Evolutionary conservation across 1,140 invertebrate species (phyloP).

Genomic region (Aphis gossypii): DNA sequence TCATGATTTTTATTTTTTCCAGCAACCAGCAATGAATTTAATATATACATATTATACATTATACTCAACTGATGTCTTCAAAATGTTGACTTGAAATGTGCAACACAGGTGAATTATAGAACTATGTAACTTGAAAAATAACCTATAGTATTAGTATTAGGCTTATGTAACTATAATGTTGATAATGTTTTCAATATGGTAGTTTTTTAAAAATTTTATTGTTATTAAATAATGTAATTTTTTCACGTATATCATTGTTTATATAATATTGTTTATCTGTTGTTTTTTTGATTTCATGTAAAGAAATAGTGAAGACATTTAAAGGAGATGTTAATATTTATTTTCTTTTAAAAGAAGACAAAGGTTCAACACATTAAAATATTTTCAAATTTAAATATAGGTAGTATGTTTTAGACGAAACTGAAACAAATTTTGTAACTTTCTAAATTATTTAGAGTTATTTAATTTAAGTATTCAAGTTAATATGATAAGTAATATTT

Average conservation of each 20-base stretch:
- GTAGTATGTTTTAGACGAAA: background rate
- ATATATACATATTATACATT: too few species aligned
- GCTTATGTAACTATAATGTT: background rate
- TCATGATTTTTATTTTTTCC: too few species aligned
- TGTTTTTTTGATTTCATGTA: constrained; percentile 78
- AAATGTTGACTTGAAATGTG: background rate
- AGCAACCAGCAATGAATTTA: too few species aligned
- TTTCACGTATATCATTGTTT: constrained; percentile 86
- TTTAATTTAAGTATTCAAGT: background rate
- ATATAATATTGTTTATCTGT: constrained; percentile 91
- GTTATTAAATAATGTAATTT: constrained; percentile 16
- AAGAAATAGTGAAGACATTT: constrained; percentile 78
- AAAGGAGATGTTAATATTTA: constrained; percentile 81
- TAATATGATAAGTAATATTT: background rate
- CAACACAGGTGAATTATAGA: background rate
- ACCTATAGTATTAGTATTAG: background rate
- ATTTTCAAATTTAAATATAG: background rate
- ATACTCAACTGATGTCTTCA: background rate
- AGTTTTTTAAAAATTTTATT: background rate
- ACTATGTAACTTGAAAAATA: background rate
- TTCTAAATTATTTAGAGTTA: background rate
- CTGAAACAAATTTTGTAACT: background rate
- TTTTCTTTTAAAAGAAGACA: constrained; percentile 86
- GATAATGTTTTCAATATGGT: background rate
- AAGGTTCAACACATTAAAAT: constrained; percentile 73